Conservation (phyloP, 53 echinoderm and acorn worm species). For the Apostichopus leukothele region DNA sequence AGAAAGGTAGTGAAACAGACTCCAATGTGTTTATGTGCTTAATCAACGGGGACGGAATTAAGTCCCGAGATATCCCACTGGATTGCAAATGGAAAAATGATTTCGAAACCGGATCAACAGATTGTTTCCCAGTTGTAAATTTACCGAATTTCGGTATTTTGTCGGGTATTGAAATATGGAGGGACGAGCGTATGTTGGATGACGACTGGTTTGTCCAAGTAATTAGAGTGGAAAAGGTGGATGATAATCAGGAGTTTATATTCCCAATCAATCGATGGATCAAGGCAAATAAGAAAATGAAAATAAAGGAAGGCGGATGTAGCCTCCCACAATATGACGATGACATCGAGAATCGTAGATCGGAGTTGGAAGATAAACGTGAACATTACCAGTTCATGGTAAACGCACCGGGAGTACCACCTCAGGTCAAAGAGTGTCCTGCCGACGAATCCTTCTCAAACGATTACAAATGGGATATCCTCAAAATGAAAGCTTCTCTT, state of each 20-base stretch:
- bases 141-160: constrained; percentile 59
- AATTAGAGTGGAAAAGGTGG: constrained; percentile 47
- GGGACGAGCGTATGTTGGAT: constrained; percentile 18
- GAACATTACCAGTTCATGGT: constrained; percentile 62
- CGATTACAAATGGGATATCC: constrained; percentile 78
- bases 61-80: constrained; percentile 60
- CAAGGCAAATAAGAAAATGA: constrained; percentile 50
- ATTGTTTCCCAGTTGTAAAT: constrained; percentile 54
- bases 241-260: not conserved
- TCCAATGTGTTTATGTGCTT: constrained; percentile 62
- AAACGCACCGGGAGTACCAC: constrained; percentile 59
- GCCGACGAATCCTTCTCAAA: constrained; percentile 65
- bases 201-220: constrained; percentile 69
- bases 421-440: constrained; percentile 64
- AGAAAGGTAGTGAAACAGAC: constrained; percentile 66
- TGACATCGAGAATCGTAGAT: constrained; percentile 47
- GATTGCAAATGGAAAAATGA: constrained; percentile 61
- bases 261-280: constrained; percentile 89
- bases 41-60: constrained; percentile 25
- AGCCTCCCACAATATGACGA: constrained; percentile 69
- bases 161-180: constrained; percentile 62
- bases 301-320: constrained; percentile 58
- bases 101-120: constrained; percentile 54
- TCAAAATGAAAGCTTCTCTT: constrained; percentile 59
- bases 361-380: constrained; percentile 66